Evolutionary conservation across 2,113 vertebrate species (phyloP).

Genomic region (Elephas maximus): DNA sequence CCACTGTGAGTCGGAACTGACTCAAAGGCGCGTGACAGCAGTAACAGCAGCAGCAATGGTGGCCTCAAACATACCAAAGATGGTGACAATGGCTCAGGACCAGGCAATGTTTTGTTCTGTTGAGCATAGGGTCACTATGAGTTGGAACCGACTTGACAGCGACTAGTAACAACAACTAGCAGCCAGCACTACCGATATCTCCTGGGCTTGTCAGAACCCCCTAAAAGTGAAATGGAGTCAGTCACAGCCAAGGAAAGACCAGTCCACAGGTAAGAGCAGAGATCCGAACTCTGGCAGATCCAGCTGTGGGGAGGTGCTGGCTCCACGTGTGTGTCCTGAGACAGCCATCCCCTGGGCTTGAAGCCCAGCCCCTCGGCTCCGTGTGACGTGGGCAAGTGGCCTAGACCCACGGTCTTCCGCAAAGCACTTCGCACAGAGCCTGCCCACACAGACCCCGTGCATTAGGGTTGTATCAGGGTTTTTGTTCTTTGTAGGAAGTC

Average conservation of each 20-base stretch:
- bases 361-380: neutral
- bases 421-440: too few relatives aligned
- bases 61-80: neutral
- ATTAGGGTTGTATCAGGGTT: neutral
- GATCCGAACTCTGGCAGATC: too few relatives aligned
- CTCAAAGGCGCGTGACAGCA: too few relatives aligned
- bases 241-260: too few relatives aligned
- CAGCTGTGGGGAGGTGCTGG: neutral
- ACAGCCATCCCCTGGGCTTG: neutral
- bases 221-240: too few relatives aligned
- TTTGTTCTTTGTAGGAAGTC: neutral
- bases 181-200: neutral
- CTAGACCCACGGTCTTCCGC: accelerated
- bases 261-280: too few relatives aligned
- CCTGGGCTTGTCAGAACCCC: too few relatives aligned
- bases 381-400: neutral
- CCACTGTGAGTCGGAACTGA: too few relatives aligned
- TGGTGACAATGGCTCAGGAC: too few relatives aligned
- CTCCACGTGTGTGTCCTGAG: neutral
- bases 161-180: neutral
- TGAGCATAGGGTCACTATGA: too few relatives aligned
- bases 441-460: accelerated
- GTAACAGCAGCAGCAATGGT: neutral
- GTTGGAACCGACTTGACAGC: too few relatives aligned
- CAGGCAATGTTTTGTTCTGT: too few relatives aligned